A percentile compares a stretch with the other conserved stretches of the same genome.
These are phyloP conservation scores for Diarsia mendica DNA, from an alignment of 2,888 invertebrate genomes.

Conservation along the genomic window DNA sequence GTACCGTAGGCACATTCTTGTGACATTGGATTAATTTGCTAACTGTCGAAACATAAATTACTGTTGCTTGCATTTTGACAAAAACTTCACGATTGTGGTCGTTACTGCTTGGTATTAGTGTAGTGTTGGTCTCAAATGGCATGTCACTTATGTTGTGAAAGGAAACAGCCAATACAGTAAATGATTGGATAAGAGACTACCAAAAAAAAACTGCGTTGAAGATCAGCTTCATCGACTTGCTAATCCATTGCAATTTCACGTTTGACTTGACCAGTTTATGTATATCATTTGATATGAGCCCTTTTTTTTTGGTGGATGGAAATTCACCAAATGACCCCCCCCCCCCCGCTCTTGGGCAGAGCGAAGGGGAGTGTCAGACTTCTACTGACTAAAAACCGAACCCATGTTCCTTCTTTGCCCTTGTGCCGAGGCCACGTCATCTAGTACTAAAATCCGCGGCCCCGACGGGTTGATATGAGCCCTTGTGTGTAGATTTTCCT, in stretches of 20 bases:
- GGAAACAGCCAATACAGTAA: background rate
- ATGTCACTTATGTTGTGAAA: constrained; percentile 29
- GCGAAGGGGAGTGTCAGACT: too few species aligned
- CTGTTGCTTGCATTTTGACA: constrained; percentile 31
- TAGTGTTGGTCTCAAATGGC: constrained; percentile 28
- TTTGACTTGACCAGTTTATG: background rate
- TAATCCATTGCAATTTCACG: background rate
- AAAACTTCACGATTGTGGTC: constrained; percentile 35
- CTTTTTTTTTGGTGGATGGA: too few species aligned
- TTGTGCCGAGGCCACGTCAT: too few species aligned
- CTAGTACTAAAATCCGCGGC: too few species aligned
- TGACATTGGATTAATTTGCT: constrained; percentile 24
- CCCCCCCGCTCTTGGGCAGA: too few species aligned
- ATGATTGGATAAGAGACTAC: constrained; percentile 7
- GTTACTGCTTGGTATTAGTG: constrained; percentile 11
- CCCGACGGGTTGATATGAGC: too few species aligned
- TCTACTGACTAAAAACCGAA: too few species aligned
- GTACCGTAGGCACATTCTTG: constrained; percentile 11
- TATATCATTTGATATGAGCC: background rate
- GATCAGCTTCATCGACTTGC: background rate
- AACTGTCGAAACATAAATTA: constrained; percentile 29
- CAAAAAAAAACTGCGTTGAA: background rate
- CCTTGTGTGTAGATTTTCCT: too few species aligned
- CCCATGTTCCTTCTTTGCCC: too few species aligned
- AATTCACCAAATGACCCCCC: too few species aligned